A percentile compares a stretch with the other conserved stretches of the same genome.
phyloP scores from a whole-genome alignment of 1,140 invertebrate genomes.

The Lasaia peninsularis region DNA sequence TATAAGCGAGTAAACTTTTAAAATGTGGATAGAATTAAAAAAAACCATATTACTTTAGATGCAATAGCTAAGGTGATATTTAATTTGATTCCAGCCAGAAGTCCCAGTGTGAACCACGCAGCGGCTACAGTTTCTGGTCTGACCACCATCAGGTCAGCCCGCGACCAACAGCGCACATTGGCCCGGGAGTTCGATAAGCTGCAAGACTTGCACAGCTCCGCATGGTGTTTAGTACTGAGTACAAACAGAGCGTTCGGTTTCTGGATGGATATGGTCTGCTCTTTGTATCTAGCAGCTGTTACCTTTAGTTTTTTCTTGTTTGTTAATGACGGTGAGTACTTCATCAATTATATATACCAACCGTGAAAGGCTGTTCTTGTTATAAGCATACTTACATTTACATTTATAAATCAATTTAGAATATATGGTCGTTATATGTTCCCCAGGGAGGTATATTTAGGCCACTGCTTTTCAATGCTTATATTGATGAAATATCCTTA shows the following conservation, averaged over 20 bases:
- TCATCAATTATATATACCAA: too few relatives aligned
- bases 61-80: too few relatives aligned
- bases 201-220: constrained; percentile 85
- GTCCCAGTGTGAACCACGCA: constrained; percentile 91
- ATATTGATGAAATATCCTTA: too few relatives aligned
- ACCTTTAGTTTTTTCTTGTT: constrained; percentile 79
- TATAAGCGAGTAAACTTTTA: too few relatives aligned
- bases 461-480: too few relatives aligned
- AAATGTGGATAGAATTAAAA: too few relatives aligned
- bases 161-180: constrained; percentile 79
- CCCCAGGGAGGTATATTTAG: too few relatives aligned
- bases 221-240: constrained; percentile 83
- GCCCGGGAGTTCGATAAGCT: constrained; percentile 80
- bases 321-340: constrained; percentile 42
- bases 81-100: constrained; percentile 78
- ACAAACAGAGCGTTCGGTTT: constrained; percentile 81
- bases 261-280: constrained; percentile 82
- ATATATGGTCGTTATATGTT: too few relatives aligned
- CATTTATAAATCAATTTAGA: too few relatives aligned
- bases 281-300: constrained; percentile 79
- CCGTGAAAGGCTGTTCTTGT: too few relatives aligned
- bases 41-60: too few relatives aligned
- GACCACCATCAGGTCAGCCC: constrained; percentile 87
- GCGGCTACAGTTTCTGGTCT: constrained; percentile 88
- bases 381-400: too few relatives aligned